A percentile compares a stretch with the other conserved stretches of the same genome.
phyloP scores from a whole-genome alignment of 2,888 invertebrate species.

The Yponomeuta cagnagella region DNA sequence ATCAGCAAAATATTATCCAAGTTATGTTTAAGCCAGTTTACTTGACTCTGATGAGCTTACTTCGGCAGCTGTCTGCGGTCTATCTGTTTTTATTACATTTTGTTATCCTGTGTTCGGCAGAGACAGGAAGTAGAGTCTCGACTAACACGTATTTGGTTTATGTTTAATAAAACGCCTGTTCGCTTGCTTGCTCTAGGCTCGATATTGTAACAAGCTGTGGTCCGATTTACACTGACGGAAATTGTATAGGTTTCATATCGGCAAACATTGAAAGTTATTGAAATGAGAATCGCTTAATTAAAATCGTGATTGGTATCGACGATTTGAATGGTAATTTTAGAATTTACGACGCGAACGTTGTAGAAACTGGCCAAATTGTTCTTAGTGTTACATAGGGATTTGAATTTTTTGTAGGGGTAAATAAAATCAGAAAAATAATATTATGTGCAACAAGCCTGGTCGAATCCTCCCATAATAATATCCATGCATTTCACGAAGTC shows the following conservation, averaged over 20 bases:
- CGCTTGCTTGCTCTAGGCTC: neutral
- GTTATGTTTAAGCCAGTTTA: no score
- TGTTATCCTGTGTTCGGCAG: neutral
- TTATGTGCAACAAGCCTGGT: neutral
- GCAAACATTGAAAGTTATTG: neutral
- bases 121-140: conserved; percentile 11
- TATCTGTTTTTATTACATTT: neutral
- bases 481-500: neutral
- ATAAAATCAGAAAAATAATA: neutral
- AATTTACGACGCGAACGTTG: neutral
- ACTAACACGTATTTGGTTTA: conserved; percentile 10
- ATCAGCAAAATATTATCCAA: no score
- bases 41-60: no score
- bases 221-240: neutral
- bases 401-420: neutral
- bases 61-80: neutral
- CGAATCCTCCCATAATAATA: neutral
- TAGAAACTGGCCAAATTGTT: neutral
- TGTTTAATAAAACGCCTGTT: conserved; percentile 7
- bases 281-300: neutral
- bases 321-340: neutral
- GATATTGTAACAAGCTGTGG: neutral
- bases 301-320: neutral
- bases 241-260: neutral
- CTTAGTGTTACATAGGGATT: neutral